A percentile compares a stretch with the other conserved stretches of the same genome.
These are phyloP conservation scores for Hedychridium roseum DNA, from an alignment of 2,888 invertebrate genomes.

Conservation along the genomic window DNA sequence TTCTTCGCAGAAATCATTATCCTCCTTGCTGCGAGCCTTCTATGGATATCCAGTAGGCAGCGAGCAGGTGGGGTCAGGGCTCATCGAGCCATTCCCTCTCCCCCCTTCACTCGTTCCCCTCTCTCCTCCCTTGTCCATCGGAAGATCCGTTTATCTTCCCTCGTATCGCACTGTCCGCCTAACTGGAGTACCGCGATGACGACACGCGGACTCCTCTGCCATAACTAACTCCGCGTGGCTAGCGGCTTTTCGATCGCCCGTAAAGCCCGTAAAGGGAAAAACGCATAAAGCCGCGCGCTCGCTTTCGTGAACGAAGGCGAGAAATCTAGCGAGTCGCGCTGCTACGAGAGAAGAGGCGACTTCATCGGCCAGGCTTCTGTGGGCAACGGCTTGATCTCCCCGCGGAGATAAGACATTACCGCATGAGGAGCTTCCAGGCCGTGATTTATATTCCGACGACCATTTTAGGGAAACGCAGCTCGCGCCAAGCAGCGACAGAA, in stretches of 20 bases:
- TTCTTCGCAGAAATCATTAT: constrained; percentile 27
- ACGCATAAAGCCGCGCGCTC: too few relatives aligned
- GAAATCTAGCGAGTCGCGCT: too few relatives aligned
- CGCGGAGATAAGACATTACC: too few relatives aligned
- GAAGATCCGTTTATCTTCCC: too few relatives aligned
- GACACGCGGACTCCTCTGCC: constrained; percentile 25
- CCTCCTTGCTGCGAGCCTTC: constrained; percentile 19
- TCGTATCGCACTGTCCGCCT: too few relatives aligned
- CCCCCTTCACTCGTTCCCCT: constrained; percentile 5
- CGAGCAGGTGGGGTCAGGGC: constrained; percentile 36
- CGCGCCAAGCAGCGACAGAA: too few relatives aligned
- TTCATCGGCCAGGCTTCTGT: too few relatives aligned
- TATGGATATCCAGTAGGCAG: constrained; percentile 26
- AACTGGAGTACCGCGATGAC: constrained; percentile 21
- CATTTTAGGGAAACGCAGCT: too few relatives aligned
- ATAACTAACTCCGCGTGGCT: constrained; percentile 18
- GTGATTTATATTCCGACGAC: too few relatives aligned
- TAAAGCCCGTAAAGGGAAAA: constrained; percentile 11
- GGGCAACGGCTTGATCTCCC: too few relatives aligned
- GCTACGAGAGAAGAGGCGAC: too few relatives aligned
- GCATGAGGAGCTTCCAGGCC: too few relatives aligned
- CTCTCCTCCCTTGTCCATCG: constrained; percentile 13
- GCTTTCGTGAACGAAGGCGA: constrained; percentile 17
- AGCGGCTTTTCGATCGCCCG: constrained; percentile 27
- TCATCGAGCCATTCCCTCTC: constrained; percentile 22